Conservation (phyloP, 2,113 vertebrate genomes). For the Hypanus sabinus region DNA sequence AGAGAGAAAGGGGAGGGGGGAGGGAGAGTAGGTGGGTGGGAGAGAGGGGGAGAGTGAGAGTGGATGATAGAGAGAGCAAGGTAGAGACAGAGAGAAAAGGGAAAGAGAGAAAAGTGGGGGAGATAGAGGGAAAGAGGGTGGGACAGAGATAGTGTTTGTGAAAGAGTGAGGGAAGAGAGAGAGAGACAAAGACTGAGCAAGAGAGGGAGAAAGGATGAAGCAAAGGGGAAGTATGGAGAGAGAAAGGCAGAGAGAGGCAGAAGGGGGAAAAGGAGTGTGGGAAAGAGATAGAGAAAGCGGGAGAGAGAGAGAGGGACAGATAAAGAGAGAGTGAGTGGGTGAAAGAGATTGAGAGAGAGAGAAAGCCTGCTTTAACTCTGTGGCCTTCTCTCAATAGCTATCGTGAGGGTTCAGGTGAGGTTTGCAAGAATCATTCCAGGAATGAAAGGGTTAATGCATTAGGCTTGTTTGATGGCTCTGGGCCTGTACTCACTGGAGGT, state of each 20-base stretch:
- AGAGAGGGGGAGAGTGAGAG: slow-evolving; percentile 43
- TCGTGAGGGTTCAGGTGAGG: neutral
- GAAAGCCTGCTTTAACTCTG: slow-evolving; percentile 41
- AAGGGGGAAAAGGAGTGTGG: too few relatives aligned
- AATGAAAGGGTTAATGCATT: too few relatives aligned
- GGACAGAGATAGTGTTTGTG: neutral
- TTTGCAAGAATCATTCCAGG: too few relatives aligned
- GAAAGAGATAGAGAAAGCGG: slow-evolving; percentile 27
- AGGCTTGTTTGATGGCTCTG: too few relatives aligned
- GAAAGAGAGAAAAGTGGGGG: too few relatives aligned
- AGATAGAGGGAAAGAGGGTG: too few relatives aligned
- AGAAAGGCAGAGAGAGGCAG: neutral
- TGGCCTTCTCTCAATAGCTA: neutral
- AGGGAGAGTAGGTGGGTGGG: slow-evolving; percentile 47
- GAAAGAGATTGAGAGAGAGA: slow-evolving; percentile 45
- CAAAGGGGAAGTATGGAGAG: neutral
- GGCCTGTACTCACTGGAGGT: too few relatives aligned
- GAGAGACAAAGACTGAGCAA: neutral
- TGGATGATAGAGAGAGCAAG: too few relatives aligned
- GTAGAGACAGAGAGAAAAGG: neutral
- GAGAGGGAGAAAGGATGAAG: too few relatives aligned
- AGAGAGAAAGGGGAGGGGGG: slow-evolving; percentile 41
- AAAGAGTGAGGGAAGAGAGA: neutral
- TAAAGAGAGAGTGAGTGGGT: slow-evolving; percentile 33
- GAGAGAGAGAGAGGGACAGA: slow-evolving; percentile 32